Base-by-base conservation (phyloP, 1,140 invertebrate genomes). In the Drosophila suzukii region DNA sequence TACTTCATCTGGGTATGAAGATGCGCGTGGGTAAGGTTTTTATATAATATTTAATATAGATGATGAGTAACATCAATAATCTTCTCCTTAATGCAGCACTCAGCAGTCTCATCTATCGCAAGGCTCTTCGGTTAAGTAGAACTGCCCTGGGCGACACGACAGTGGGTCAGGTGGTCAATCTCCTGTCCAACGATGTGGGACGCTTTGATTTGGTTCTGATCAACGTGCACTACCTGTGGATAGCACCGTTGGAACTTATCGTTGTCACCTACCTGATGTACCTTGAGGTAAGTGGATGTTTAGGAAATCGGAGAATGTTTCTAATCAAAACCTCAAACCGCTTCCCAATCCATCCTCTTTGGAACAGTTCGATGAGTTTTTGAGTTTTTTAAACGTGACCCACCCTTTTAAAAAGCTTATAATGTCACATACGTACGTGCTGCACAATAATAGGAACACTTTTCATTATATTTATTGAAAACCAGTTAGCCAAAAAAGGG, bases 91-190 rank as follows among this genome's bases (percentile, higher is more conserved):
- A 51, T 74, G 0, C n/a, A 75, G 95, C 95, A 0, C 92, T 94
- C 5, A 96, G 95, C 60, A 95, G 95, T 3, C 78, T 96, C n/a
- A 93, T 96, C 36, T 96, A 96, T 78, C 92, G 95, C 77, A 96
- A 96, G 90, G 54, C 95, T 0, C 90, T 96, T 5, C 93, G 93
- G 8, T 81, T 96, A 2, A 96, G 94, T 67, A 93, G 93, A 56
- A 94, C 94, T 0, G 95, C 97, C 0, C 77, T 98, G 24, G 95
- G 95, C 0, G 94, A 96, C 72, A 96, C 96, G 2, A 96, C 97
- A 7, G 94, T 95, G 3, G 97, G 97, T 0, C 97, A 98, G 93
- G 95, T 98, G 49, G 89, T 91, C 0, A 96, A 96, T 84, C 91
- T 96, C 1, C 92, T 96, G 73, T 95, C 95, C 17, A 96, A 96